Evolutionary conservation across 1,140 invertebrate species (phyloP), one percentile per base, ranked within the genome.

Genomic region (Heliothis subflexa): DNA sequence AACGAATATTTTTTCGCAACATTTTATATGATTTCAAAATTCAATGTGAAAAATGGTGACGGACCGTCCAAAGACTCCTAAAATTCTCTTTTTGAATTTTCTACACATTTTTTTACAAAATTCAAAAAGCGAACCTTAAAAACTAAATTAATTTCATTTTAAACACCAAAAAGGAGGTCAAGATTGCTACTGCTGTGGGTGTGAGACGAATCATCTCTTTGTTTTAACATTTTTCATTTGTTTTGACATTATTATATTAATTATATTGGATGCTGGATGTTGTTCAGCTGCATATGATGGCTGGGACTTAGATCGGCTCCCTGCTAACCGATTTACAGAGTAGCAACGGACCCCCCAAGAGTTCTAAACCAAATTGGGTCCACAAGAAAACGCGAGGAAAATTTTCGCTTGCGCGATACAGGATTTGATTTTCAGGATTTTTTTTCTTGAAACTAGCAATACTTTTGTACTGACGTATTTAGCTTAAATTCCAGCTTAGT

Each of bases 271-370:
- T n/a, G 0, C n/a, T 54, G 7, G 52, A 7, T 40, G 14, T n/a
- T n/a, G 0, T 54, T 16, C n/a, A n/a, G 52, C n/a, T 3, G 14
- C 13, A 33, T 33, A 33, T 61, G 2, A n/a, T 25, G 25, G 4
- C 59, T 33, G 33, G 59, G 28, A 61, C 59, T 61, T 61, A 61
- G 59, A 14, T 61, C 59, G 59, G 59, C 59, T 61, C 59, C 59
- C 33, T n/a, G 59, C 28, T 12, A 12, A 61, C 59, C 59, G 59
- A 61, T 33, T 61, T 61, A 33, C 59, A 25, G 4, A n/a, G 59
- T 33, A 61, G 59, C 59, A 33, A 61, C 13, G 59, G 59, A 61
- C 59, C 59, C 33, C 59, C 28, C 25, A 7, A 61, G 4, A n/a
- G 28, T 25, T 1, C 10, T 0, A 0, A 12, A n/a, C 7, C 3